phyloP scores from a whole-genome alignment of 2,888 invertebrate species.

The Chrysolina haemoptera region DNA sequence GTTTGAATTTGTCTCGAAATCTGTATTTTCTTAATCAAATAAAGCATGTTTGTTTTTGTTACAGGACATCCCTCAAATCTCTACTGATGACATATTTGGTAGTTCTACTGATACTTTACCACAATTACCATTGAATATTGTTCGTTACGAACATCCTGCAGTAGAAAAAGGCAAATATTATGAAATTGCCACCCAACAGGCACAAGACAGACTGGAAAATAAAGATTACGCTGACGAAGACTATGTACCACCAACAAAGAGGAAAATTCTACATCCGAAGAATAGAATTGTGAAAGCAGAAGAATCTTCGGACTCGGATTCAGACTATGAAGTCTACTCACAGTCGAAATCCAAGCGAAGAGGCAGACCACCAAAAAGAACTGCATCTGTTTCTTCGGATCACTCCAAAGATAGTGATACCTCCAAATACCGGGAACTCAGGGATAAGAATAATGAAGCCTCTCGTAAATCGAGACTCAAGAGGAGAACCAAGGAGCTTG shows the following conservation, averaged over 20 bases:
- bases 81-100: slow-evolving; percentile 45
- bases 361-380: slow-evolving; percentile 73
- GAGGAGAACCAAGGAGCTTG: slow-evolving; percentile 75
- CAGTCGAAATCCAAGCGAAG: slow-evolving; percentile 55
- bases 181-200: slow-evolving; percentile 46
- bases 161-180: neutral
- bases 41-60: slow-evolving; percentile 39
- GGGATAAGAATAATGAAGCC: slow-evolving; percentile 86
- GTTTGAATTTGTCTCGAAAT: too few species aligned
- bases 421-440: slow-evolving; percentile 75
- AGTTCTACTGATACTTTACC: slow-evolving; percentile 18
- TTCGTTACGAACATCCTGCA: neutral
- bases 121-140: neutral
- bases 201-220: slow-evolving; percentile 48
- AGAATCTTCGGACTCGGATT: slow-evolving; percentile 51
- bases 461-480: slow-evolving; percentile 83
- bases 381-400: slow-evolving; percentile 68
- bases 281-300: slow-evolving; percentile 19
- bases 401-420: slow-evolving; percentile 66
- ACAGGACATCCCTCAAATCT: slow-evolving; percentile 52
- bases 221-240: slow-evolving; percentile 63
- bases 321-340: slow-evolving; percentile 51
- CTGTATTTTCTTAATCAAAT: neutral
- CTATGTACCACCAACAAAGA: slow-evolving; percentile 61
- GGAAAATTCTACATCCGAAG: slow-evolving; percentile 30